These are phyloP conservation scores for Stichopus horrens DNA, from an alignment of 53 echinoderm and acorn worm genomes.

Conservation along the genomic window DNA sequence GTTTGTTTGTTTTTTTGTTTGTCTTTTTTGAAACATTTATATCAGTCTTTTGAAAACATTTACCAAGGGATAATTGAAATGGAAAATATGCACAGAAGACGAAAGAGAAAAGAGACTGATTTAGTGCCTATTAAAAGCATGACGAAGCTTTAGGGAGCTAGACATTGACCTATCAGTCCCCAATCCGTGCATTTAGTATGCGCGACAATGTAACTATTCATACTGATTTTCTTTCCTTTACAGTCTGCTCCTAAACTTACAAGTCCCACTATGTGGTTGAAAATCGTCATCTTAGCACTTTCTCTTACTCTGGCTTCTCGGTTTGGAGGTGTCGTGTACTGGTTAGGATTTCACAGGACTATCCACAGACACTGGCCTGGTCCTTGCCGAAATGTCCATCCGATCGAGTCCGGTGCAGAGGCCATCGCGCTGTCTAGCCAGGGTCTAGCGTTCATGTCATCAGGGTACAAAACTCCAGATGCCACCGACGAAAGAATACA, in stretches of 20 bases:
- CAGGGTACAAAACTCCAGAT: conserved; percentile 9
- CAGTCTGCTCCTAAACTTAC: not conserved
- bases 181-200: too few species aligned
- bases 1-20: too few species aligned
- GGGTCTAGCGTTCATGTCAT: conserved; percentile 40
- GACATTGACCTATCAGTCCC: too few species aligned
- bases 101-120: too few species aligned
- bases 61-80: too few species aligned
- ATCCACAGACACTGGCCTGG: conserved; percentile 40
- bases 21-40: too few species aligned
- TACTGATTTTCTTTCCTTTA: not conserved
- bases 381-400: conserved; percentile 27
- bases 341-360: conserved; percentile 5
- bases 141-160: too few species aligned
- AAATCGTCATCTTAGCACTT: not conserved
- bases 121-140: too few species aligned
- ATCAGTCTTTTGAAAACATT: too few species aligned
- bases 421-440: conserved; percentile 24
- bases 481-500: conserved; percentile 7
- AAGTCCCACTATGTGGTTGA: conserved; percentile 7
- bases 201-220: not conserved
- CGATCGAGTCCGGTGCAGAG: conserved; percentile 25
- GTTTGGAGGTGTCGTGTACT: conserved; percentile 1
- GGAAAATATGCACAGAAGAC: too few species aligned
- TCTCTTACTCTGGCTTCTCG: conserved; percentile 4